Conservation (phyloP, 2,797 vertebrate species). For the Phoebastria nigripes region DNA sequence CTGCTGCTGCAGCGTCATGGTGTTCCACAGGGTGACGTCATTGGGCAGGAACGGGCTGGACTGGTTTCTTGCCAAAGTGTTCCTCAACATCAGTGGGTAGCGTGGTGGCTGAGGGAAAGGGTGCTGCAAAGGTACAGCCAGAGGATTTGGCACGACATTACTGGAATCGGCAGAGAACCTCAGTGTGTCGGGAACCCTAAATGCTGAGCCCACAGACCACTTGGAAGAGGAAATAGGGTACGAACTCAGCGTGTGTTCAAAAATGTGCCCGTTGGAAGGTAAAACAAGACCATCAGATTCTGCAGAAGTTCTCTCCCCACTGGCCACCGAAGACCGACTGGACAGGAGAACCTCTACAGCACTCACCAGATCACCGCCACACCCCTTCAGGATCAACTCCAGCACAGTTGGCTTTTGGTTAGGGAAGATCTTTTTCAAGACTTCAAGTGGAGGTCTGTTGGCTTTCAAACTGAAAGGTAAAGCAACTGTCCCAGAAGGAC, state of each 20-base stretch:
- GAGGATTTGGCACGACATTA: constrained; percentile 78
- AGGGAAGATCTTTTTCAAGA: constrained; percentile 96
- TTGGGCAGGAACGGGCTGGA: constrained; percentile 89
- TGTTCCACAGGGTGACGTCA: constrained; percentile 96
- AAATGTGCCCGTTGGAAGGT: constrained; percentile 87
- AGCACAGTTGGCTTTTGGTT: constrained; percentile 92
- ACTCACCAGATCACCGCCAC: constrained; percentile 92
- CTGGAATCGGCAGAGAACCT: constrained; percentile 86
- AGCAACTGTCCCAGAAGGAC: constrained; percentile 87
- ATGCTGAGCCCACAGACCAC: constrained; percentile 96
- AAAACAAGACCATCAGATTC: constrained; percentile 83
- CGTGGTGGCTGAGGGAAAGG: constrained; percentile 90
- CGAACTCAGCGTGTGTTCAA: constrained; percentile 88
- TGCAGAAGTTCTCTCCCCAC: constrained; percentile 73
- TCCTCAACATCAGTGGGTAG: constrained; percentile 94
- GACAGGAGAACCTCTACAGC: constrained; percentile 96
- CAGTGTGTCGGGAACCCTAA: constrained; percentile 91
- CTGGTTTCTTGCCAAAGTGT: constrained; percentile 88
- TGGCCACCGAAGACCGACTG: constrained; percentile 78
- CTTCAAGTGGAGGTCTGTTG: constrained; percentile 92
- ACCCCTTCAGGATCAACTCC: constrained; percentile 93
- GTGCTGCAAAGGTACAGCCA: constrained; percentile 89
- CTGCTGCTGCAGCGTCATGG: constrained; percentile 96
- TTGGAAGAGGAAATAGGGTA: constrained; percentile 91
- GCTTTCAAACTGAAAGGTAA: constrained; percentile 90